Evolutionary conservation across 1,140 invertebrate genomes (phyloP), one percentile per base, ranked within the genome.

Genomic region (Diorhabda carinulata): DNA sequence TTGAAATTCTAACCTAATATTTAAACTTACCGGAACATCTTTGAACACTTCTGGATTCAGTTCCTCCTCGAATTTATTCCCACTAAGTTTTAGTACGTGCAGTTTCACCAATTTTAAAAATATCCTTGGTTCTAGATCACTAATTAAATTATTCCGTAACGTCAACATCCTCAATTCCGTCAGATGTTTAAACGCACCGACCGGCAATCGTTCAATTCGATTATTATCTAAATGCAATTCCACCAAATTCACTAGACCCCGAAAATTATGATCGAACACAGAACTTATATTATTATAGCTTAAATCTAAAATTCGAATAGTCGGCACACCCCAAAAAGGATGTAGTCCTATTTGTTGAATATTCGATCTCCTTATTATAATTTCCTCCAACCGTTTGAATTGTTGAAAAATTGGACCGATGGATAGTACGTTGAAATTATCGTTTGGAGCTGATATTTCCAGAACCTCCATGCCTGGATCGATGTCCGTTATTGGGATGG

Each of bases 151-250:
- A 68, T 87, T 81, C 57, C 88, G 84, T 73, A 94, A 81, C 69
- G 86, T 87, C 71, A 94, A 82, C 47, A 85, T 85, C 72, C 83
- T 85, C 72, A 94, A 81, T 72, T 91, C 87, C 62, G 84, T 86
- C 66, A 93, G 82, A 82, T 92, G 85, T 64, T 87, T 84, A 81
- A 94, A 94, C n/a, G 87, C 88, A 63, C 89, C 91, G 71, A 87
- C 91, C 6, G 82, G 90, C 87, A 87, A 90, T 81, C 83, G 83
- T 81, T 84, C 81, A 67, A 89, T 88, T 71, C 87, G 83, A 79
- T 97, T 96, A 78, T 92, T 87, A 76, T 95, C 92, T 44, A 97
- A 83, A 79, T 95, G 94, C 2, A 97, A 84, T 78, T 95, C 93
- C 61, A 89, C 86, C 52, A 96, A 83, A 77, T 88, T 91, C 66